phyloP scores from a whole-genome alignment of 2,113 vertebrate genomes.

The Ibidorhyncha struthersii region DNA sequence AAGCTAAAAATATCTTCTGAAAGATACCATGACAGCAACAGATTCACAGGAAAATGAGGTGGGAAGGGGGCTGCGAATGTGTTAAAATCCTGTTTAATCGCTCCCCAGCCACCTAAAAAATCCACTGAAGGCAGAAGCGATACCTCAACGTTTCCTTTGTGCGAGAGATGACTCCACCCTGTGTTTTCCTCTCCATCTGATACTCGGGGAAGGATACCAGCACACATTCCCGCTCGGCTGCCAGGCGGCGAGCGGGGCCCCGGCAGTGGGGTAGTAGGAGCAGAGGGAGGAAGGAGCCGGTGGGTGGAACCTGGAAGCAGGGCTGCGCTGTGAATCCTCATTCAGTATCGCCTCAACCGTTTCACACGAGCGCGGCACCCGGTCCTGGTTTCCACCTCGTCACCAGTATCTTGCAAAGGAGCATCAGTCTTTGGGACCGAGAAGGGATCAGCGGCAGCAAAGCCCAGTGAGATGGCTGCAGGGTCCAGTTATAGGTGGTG shows the following conservation, averaged over 20 bases:
- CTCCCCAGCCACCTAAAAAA: slow-evolving; percentile 38
- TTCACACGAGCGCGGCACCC: not conserved
- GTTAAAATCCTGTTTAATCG: slow-evolving; percentile 57
- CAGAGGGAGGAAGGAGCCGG: not conserved
- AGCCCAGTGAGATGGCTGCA: not conserved
- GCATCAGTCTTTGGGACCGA: not conserved
- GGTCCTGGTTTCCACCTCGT: not conserved
- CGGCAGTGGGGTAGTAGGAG: slow-evolving; percentile 26
- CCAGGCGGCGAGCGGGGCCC: not conserved
- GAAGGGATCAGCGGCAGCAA: not conserved
- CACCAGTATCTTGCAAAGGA: not conserved
- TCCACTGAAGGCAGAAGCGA: not conserved
- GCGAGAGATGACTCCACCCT: slow-evolving; percentile 59
- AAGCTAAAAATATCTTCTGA: slow-evolving; percentile 62
- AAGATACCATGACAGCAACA: slow-evolving; percentile 30
- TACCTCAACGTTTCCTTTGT: slow-evolving; percentile 62
- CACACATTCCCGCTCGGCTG: not conserved
- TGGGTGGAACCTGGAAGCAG: slow-evolving; percentile 12
- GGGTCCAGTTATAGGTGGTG: not conserved
- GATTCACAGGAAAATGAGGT: slow-evolving; percentile 40
- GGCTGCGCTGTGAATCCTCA: not conserved
- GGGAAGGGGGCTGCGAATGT: slow-evolving; percentile 38
- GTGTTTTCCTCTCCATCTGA: slow-evolving; percentile 55
- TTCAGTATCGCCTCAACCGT: not conserved
- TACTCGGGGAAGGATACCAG: not conserved